Conservation (phyloP, 2,888 invertebrate species). For the Gymnoscelis rufifasciata region DNA sequence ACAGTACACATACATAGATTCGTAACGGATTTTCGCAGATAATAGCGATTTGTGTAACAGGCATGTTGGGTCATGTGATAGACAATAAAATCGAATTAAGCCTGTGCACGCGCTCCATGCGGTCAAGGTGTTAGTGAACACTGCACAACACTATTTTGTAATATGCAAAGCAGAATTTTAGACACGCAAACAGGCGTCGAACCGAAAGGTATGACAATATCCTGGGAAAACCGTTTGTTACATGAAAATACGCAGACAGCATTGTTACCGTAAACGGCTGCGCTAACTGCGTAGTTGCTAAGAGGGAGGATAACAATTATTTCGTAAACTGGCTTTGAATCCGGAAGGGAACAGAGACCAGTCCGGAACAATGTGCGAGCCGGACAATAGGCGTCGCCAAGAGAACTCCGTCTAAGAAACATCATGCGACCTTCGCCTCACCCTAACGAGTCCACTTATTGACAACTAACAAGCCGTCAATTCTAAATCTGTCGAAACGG, state of each 20-base stretch:
- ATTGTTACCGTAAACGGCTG: constrained; percentile 19
- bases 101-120: neutral
- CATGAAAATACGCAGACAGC: constrained; percentile 11
- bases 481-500: constrained; percentile 45
- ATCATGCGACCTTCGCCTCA: constrained; percentile 40
- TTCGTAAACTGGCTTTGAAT: constrained; percentile 39
- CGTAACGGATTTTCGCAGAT: too few relatives aligned
- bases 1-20: too few relatives aligned
- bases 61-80: neutral
- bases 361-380: constrained; percentile 50
- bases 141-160: neutral
- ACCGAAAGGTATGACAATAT: constrained; percentile 1
- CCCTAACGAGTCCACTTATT: constrained; percentile 48
- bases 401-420: constrained; percentile 35
- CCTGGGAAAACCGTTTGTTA: constrained; percentile 14
- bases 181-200: neutral
- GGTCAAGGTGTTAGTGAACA: constrained; percentile 1
- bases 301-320: constrained; percentile 43
- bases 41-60: neutral
- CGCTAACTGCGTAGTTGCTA: constrained; percentile 24
- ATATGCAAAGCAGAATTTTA: constrained; percentile 2
- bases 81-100: constrained; percentile 1
- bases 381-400: constrained; percentile 55
- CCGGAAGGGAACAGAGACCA: constrained; percentile 56
- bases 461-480: constrained; percentile 54